Base-by-base conservation (phyloP, 2,888 invertebrate species). In the Caenorhabditis doughertyi region DNA sequence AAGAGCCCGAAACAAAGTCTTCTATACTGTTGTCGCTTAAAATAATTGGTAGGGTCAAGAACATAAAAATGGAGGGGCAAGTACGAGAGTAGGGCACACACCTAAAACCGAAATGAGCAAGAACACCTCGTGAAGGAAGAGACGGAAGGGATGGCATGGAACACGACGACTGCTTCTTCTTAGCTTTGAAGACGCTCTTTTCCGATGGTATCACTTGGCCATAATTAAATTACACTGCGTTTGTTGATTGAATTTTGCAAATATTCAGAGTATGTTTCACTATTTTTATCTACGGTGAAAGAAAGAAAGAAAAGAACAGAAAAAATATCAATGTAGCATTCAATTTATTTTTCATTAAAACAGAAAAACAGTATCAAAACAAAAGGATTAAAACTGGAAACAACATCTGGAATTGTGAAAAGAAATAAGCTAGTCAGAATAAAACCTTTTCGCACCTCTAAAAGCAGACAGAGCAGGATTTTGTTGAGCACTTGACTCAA, bases 1-100 rank as follows among this genome's bases (percentile, higher is more conserved):
- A 67, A 79, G 67, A 79, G 79, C 51, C 51, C 60, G 51, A 73
- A 73, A 73, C 64, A 64, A 68, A 76, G 77, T 44, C 68, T 77
- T 70, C 76, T 67, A 67, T 77, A 77, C 70, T 68, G 77, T 68
- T 60, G 77, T 68, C 77, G 79, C 79, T 79, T 79, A 67, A 58
- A 79, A 67, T 53, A 73, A 80, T 80, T 72, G 79, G 79, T 62
- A 68, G 68, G 27, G 77, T 44, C 29, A 53, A 68, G 68, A 76
- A 76, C 76, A 76, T 76, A 23, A 79, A n/a, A 79, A 67, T 21
- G 49, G 58, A 35, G 27, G 49, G 23, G 47, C 25, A 51, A 65
- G 51, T 65, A 51, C 49, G 49, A 29, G 35, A n/a, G 51, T 29
- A 60, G 60, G 65, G 32, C 53, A 70, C 60, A 25, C 53, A 73